phyloP scores from a whole-genome alignment of 2,113 vertebrate genomes.

The Thermophis baileyi region DNA sequence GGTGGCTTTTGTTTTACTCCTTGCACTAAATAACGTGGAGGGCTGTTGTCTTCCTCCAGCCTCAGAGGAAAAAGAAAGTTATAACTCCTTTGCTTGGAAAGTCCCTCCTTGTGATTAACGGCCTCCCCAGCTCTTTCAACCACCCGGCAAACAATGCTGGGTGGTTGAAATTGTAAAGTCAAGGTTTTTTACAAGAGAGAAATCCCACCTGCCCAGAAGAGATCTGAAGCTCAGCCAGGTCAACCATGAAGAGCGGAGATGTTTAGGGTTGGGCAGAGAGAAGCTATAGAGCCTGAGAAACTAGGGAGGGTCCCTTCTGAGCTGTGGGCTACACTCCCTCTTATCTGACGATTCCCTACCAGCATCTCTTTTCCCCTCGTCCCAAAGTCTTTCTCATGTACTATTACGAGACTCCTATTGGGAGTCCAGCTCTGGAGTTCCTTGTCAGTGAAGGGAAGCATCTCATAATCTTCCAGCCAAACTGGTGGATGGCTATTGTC shows the following conservation, averaged over 20 bases:
- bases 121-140: constrained; percentile 9
- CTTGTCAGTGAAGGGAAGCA: no score
- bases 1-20: constrained; percentile 8
- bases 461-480: no score
- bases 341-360: no score
- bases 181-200: fast-evolving
- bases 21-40: not conserved
- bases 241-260: not conserved
- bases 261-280: no score
- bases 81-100: not conserved
- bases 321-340: no score
- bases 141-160: not conserved
- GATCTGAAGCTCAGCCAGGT: not conserved
- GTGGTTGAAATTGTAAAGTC: not conserved
- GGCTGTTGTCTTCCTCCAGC: not conserved
- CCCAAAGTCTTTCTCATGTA: no score
- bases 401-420: no score
- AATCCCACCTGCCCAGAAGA: not conserved
- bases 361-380: no score
- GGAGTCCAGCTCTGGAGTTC: no score
- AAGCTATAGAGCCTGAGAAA: no score
- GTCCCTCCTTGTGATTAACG: not conserved
- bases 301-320: no score
- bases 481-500: no score
- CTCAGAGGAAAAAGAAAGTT: not conserved